phyloP scores from a whole-genome alignment of 2,797 vertebrate genomes.

The Lacerta agilis region DNA sequence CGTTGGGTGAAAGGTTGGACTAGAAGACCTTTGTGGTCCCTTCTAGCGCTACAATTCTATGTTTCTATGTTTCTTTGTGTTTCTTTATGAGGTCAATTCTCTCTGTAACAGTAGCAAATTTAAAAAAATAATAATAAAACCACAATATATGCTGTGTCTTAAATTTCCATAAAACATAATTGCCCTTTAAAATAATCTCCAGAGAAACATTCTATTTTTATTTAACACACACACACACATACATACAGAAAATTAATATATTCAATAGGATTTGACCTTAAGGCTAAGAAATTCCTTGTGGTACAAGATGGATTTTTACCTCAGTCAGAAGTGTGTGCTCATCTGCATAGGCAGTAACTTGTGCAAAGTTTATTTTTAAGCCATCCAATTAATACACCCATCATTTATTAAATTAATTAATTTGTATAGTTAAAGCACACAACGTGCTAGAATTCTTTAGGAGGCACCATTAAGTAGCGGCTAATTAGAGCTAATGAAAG shows the following conservation, averaged over 20 bases:
- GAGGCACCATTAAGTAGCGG: not conserved
- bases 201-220: not conserved
- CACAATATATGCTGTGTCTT: not conserved
- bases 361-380: constrained; percentile 17
- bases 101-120: not conserved
- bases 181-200: not conserved
- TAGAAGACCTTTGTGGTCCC: not conserved
- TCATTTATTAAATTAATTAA: constrained; percentile 25
- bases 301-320: not conserved
- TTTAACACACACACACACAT: not conserved
- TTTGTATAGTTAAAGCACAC: constrained; percentile 27
- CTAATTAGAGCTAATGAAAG: constrained; percentile 16
- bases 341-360: not conserved
- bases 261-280: constrained; percentile 12
- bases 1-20: not conserved
- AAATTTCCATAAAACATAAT: not conserved
- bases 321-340: constrained; percentile 7
- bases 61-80: too few relatives aligned
- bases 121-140: not conserved
- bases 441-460: constrained; percentile 16
- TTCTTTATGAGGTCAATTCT: not conserved
- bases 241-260: not conserved
- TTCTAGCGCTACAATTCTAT: not conserved
- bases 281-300: not conserved
- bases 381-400: constrained; percentile 10